A percentile compares a stretch with the other conserved stretches of the same genome.
phyloP scores from a whole-genome alignment of 2,888 invertebrate genomes.

The Seira musarum region DNA sequence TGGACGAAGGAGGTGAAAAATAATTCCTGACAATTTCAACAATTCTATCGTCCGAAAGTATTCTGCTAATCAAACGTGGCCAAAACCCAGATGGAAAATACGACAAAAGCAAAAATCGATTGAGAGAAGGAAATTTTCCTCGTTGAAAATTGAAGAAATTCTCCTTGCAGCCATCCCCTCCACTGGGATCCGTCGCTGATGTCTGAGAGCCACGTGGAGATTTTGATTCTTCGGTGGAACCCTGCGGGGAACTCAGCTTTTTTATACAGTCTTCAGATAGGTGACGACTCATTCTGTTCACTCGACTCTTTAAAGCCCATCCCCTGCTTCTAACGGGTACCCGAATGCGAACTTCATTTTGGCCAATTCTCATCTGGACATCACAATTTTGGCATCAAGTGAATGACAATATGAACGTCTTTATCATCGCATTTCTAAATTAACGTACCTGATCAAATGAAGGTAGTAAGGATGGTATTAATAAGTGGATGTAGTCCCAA shows the following conservation, averaged over 20 bases:
- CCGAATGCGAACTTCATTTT: slow-evolving; percentile 70
- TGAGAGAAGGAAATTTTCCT: slow-evolving; percentile 62
- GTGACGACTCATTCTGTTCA: slow-evolving; percentile 65
- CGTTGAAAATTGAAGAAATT: slow-evolving; percentile 50
- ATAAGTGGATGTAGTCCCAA: slow-evolving; percentile 91
- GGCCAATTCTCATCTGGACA: slow-evolving; percentile 69
- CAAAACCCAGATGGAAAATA: slow-evolving; percentile 99
- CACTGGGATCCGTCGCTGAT: slow-evolving; percentile 14
- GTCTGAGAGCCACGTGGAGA: slow-evolving; percentile 28
- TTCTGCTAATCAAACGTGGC: slow-evolving; percentile 89
- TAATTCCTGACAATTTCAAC: slow-evolving; percentile 84
- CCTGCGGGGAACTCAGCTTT: slow-evolving; percentile 40
- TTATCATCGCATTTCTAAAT: background rate
- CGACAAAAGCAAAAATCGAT: slow-evolving; percentile 89
- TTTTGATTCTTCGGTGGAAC: slow-evolving; percentile 36
- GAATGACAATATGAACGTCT: slow-evolving; percentile 52
- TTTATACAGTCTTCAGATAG: slow-evolving; percentile 67
- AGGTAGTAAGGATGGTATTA: slow-evolving; percentile 93
- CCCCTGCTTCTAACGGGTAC: slow-evolving; percentile 80
- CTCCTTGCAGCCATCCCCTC: slow-evolving; percentile 30
- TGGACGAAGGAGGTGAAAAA: slow-evolving; percentile 78
- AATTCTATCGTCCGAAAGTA: slow-evolving; percentile 90
- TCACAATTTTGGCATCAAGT: too few relatives aligned
- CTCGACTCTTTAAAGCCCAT: slow-evolving; percentile 75
- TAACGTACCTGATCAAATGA: slow-evolving; percentile 79